Evolutionary conservation across 2,888 invertebrate genomes (phyloP), one percentile per base, ranked within the genome.

Genomic region (Tetramorium bicarinatum): DNA sequence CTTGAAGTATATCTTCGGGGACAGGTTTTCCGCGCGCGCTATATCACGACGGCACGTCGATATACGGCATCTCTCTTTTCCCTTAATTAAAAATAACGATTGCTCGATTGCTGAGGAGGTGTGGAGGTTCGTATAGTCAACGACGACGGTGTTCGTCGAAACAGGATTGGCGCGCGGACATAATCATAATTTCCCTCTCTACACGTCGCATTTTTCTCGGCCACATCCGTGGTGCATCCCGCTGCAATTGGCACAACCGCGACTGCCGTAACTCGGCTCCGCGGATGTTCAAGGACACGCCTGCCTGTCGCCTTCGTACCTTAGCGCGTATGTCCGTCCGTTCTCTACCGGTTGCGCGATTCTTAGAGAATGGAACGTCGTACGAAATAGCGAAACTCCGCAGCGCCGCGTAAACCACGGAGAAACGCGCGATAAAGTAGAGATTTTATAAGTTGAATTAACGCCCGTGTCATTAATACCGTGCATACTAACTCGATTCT

Each of bases 51-150:
- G 85, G 49, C n/a, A 38, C 25, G 59, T 9, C 56, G 38, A 38
- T 11, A 61, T n/a, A 29, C 62, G 41, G 44, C 87, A 88, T 25
- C 21, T 56, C 9, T 91, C 89, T 91, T 90, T 90, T 83, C 87
- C 88, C 85, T 92, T 91, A 92, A 92, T 92, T 92, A 92, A 91
- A 92, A 92, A 90, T 92, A 92, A 92, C 91, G 92, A 92, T 92
- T 89, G 83, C 89, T 88, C 87, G 85, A 44, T 66, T 75, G 61
- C 76, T 18, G 49, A 38, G 81, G 77, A 38, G 81, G 77, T 62
- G 85, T 66, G 69, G 29, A 77, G 85, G 80, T 76, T 80, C 87
- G 67, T 83, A 85, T 83, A 85, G 76, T 85, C 74, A 80, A 79
- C 86, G 84, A 75, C 81, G 79, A 38, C 79, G 15, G 13, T 41